Evolutionary conservation across 2,797 vertebrate species (phyloP).

Genomic region (Enteromius radiatus): DNA sequence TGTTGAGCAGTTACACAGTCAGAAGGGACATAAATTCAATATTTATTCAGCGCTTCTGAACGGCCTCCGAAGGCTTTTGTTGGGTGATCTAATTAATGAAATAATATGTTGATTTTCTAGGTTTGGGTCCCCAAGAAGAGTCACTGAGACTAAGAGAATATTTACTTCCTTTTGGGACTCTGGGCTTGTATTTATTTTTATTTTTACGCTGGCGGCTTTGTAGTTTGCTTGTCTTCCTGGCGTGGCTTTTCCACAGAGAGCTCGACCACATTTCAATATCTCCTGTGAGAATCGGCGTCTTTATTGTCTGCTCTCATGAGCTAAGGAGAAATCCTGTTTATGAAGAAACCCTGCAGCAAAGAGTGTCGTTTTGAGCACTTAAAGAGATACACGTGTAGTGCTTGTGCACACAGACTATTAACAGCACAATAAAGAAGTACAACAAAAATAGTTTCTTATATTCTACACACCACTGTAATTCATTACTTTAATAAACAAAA

Average conservation of each 20-base stretch:
- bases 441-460: background rate
- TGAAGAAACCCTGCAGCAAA: constrained; percentile 40
- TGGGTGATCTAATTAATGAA: constrained; percentile 81
- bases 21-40: constrained; percentile 73
- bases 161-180: constrained; percentile 75
- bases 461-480: background rate
- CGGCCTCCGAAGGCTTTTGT: constrained; percentile 67
- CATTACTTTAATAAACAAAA: background rate
- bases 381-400: background rate
- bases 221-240: constrained; percentile 77
- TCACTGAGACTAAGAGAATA: constrained; percentile 78
- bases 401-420: background rate
- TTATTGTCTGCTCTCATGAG: constrained; percentile 78
- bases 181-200: constrained; percentile 67
- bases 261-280: constrained; percentile 74
- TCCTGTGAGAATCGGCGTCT: constrained; percentile 73
- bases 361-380: constrained; percentile 14
- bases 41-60: constrained; percentile 77
- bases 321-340: constrained; percentile 63
- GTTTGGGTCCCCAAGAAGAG: constrained; percentile 78
- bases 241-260: constrained; percentile 75
- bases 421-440: background rate
- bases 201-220: constrained; percentile 75
- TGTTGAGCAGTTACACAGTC: constrained; percentile 58
- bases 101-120: constrained; percentile 80